A percentile compares a stretch with the other conserved stretches of the same genome.
Evolutionary conservation across 2,888 invertebrate genomes (phyloP).

Genomic region (Agrypnus murinus): DNA sequence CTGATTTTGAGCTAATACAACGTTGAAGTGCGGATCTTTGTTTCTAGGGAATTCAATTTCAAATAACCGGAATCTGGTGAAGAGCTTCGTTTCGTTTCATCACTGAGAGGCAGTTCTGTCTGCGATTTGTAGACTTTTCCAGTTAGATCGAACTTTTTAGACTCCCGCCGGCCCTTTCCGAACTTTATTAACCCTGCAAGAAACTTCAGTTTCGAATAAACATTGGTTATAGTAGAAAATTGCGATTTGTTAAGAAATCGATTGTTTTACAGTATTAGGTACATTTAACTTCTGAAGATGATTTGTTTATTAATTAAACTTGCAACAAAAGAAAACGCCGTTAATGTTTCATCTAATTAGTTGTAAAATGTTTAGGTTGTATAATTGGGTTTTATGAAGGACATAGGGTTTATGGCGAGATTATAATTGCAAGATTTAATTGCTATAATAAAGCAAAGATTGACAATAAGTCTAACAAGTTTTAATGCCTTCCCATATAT

Average conservation of each 20-base stretch:
- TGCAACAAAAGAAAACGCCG: background rate
- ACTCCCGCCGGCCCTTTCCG: conserved; percentile 24
- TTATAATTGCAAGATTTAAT: conserved; percentile 24
- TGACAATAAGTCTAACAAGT: conserved; percentile 11
- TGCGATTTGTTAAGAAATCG: background rate
- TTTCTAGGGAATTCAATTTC: conserved; percentile 54
- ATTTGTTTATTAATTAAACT: background rate
- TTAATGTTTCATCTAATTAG: background rate
- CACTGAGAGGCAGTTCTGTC: conserved; percentile 43
- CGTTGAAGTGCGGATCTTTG: conserved; percentile 52
- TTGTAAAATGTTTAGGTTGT: background rate
- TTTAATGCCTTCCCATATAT: too few species aligned
- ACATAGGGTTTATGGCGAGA: conserved; percentile 11
- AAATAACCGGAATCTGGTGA: conserved; percentile 47
- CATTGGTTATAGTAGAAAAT: background rate
- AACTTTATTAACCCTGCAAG: conserved; percentile 27
- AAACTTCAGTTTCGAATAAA: conserved; percentile 24
- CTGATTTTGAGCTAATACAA: conserved; percentile 51
- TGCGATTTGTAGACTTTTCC: conserved; percentile 45
- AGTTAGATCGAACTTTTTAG: conserved; percentile 39
- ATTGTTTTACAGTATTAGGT: background rate
- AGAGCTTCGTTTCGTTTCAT: conserved; percentile 45
- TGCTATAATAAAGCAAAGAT: conserved; percentile 8
- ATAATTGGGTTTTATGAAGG: conserved; percentile 14
- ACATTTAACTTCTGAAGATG: background rate